Evolutionary conservation across 2,888 invertebrate genomes (phyloP), one percentile per base, ranked within the genome.

Genomic region (Corbicula japonica): DNA sequence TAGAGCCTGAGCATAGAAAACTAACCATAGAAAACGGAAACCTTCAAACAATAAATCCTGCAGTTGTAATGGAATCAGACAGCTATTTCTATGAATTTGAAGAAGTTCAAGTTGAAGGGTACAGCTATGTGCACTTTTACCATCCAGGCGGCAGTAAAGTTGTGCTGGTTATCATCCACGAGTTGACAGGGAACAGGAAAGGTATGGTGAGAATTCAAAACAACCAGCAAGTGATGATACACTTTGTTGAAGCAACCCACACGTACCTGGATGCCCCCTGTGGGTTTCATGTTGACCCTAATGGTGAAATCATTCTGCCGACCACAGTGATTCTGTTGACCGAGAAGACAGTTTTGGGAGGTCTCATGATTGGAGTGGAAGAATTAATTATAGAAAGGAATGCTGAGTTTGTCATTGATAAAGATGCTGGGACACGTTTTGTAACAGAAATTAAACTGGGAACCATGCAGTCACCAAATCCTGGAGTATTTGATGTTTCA

Each of bases 201-300:
- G 90, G 90, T 0, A 72, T 88, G 75, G 76, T 90, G 1, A 56
- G 88, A 23, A 84, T 89, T 2, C 87, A 87, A 46, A 73, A 62
- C 50, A 61, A 71, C 8, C 90, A 90, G 68, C 85, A 86, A 46
- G 63, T 89, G 15, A 60, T 81, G 30, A 84, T 90, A 3, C 38
- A 88, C 52, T 88, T 86, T 79, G 87, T 89, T 4, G 87, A 85
- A 38, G 86, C 89, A 1, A 89, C 90, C 2, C 89, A 89, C 75
- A 89, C 90, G 4, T 89, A 88, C 61, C 77, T 90, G 8, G 88
- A 89, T 69, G 76, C 88, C 15, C 89, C 90, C 18, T 88, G 89
- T 85, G 89, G 89, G 21, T 84, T 90, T 58, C 87, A 88, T 74
- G 84, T 90, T 0, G 88, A 90, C 52, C 26, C 26, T 1, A 86